Percentiles rank a stretch among this genome's conserved stretches.
Evolutionary conservation across 2,113 vertebrate genomes (phyloP).

Genomic region (Kryptolebias marmoratus): DNA sequence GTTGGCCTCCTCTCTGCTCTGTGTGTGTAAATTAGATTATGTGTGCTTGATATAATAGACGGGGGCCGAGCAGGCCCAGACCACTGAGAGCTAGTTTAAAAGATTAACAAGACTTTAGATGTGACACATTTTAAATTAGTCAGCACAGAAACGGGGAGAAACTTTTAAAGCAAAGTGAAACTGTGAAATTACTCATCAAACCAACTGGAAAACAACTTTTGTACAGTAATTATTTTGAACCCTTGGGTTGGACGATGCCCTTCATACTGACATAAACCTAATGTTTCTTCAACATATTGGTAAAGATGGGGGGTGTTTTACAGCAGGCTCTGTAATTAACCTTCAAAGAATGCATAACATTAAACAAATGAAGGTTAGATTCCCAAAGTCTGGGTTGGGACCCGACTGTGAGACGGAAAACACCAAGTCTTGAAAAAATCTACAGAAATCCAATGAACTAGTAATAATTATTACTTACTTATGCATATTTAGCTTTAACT

Average conservation of each 20-base stretch:
- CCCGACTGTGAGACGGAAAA: no score
- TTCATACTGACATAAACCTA: background rate
- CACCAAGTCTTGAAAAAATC: no score
- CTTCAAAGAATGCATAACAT: background rate
- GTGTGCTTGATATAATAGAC: constrained; percentile 59
- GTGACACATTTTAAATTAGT: constrained; percentile 72
- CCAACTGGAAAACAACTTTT: constrained; percentile 23
- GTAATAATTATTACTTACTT: no score
- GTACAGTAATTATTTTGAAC: constrained; percentile 25
- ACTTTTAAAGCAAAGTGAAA: constrained; percentile 57
- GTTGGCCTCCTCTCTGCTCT: constrained; percentile 52
- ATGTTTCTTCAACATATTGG: constrained; percentile 2
- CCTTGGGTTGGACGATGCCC: background rate
- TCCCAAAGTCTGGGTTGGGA: background rate
- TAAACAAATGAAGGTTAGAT: background rate
- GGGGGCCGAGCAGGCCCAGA: constrained; percentile 32
- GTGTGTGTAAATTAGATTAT: constrained; percentile 66
- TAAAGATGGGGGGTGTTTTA: background rate
- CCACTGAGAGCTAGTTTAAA: constrained; percentile 56
- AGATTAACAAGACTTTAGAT: constrained; percentile 71
- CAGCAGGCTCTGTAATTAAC: background rate
- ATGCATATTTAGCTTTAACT: no score
- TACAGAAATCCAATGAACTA: no score
- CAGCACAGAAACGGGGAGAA: constrained; percentile 35
- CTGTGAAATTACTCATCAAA: constrained; percentile 53